A percentile compares a stretch with the other conserved stretches of the same genome.
Conservation (phyloP, 1,140 invertebrate genomes). For the Sycobia sp. region DNA sequence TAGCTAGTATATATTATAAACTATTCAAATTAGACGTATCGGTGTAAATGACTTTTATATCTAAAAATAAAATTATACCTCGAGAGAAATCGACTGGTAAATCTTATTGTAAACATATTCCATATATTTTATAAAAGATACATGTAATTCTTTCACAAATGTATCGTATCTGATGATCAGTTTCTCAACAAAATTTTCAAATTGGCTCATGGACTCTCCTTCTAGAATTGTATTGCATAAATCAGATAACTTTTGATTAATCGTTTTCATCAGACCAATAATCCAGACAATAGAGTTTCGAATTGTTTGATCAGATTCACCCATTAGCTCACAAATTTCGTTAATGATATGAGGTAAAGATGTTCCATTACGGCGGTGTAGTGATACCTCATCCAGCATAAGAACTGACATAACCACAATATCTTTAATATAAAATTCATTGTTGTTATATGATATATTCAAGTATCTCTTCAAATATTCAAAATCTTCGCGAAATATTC, state of each 20-base stretch:
- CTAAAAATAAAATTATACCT: slow-evolving; percentile 45
- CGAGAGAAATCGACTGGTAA: slow-evolving; percentile 65
- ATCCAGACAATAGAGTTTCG: slow-evolving; percentile 76
- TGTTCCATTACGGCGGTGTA: slow-evolving; percentile 77
- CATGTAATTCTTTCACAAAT: slow-evolving; percentile 77
- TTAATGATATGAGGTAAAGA: slow-evolving; percentile 78
- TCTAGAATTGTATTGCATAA: slow-evolving; percentile 71
- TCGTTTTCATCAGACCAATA: slow-evolving; percentile 73
- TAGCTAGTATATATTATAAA: no score
- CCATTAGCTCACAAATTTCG: slow-evolving; percentile 83
- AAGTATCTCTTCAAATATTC: slow-evolving; percentile 72
- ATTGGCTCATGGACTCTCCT: slow-evolving; percentile 73
- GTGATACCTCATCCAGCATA: slow-evolving; percentile 76
- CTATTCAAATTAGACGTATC: no score
- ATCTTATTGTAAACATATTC: slow-evolving; percentile 74
- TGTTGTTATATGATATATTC: slow-evolving; percentile 77
- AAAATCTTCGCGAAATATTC: slow-evolving; percentile 74
- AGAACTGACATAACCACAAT: slow-evolving; percentile 71
- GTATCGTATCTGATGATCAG: slow-evolving; percentile 77
- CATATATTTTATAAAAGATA: slow-evolving; percentile 75
- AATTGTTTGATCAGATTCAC: slow-evolving; percentile 77
- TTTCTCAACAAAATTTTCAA: slow-evolving; percentile 70
- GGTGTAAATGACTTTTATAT: neutral
- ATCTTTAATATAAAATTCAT: slow-evolving; percentile 83
- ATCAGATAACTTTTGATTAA: slow-evolving; percentile 72